These are phyloP conservation scores for Heteronetta atricapilla DNA, from an alignment of 2,113 vertebrate genomes.

Conservation along the genomic window DNA sequence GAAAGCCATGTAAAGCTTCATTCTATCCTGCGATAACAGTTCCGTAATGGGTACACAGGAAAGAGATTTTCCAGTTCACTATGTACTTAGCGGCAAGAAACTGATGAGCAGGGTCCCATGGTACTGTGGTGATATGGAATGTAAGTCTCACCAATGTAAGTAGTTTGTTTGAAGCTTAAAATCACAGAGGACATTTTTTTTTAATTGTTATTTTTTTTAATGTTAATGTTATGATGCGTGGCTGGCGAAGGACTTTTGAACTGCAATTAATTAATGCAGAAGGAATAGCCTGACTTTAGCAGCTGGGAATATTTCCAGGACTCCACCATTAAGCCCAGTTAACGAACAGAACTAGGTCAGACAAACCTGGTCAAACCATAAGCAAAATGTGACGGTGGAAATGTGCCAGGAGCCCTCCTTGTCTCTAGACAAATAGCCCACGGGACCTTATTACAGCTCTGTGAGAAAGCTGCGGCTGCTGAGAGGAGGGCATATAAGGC, in stretches of 20 bases:
- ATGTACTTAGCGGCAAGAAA: neutral
- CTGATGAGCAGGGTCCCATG: neutral
- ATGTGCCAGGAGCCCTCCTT: neutral
- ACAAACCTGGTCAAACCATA: conserved; percentile 45
- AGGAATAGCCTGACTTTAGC: conserved; percentile 43
- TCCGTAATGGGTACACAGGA: neutral
- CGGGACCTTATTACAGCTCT: neutral
- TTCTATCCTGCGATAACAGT: neutral
- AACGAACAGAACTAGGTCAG: conserved; percentile 61
- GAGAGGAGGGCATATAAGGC: conserved; percentile 2
- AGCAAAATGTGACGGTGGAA: neutral
- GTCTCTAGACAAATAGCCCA: conserved; percentile 1
- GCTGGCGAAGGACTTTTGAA: conserved; percentile 47
- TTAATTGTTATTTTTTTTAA: neutral
- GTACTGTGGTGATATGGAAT: neutral
- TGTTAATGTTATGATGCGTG: conserved; percentile 30
- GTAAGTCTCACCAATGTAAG: neutral
- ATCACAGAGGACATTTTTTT: neutral
- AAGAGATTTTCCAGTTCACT: conserved; percentile 43
- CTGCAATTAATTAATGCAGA: conserved; percentile 50
- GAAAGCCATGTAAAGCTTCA: conserved; percentile 6
- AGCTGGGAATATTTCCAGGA: conserved; percentile 54
- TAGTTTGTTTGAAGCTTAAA: conserved; percentile 52
- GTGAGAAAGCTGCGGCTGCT: neutral
- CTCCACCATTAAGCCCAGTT: conserved; percentile 49